Conservation (phyloP, 2,113 vertebrate genomes). For the Xenus cinereus region DNA sequence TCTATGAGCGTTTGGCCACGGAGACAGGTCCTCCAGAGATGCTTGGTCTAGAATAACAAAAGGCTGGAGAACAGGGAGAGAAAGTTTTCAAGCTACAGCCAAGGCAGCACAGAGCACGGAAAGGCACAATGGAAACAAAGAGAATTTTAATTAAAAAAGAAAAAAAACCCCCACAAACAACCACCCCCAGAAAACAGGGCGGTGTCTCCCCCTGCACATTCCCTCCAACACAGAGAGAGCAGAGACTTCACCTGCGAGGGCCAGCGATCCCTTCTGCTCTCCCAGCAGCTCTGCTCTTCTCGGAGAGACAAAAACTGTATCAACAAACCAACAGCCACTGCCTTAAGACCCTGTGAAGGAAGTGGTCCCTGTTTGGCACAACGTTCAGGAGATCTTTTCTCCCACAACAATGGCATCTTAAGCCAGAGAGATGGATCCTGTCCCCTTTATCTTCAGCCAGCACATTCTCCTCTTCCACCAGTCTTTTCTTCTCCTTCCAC, state of each 20-base stretch:
- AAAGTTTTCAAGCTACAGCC: background rate
- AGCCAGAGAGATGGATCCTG: background rate
- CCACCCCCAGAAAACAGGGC: background rate
- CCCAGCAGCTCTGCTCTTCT: background rate
- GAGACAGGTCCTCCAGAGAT: background rate
- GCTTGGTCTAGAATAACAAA: background rate
- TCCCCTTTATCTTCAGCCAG: background rate
- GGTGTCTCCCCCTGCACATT: background rate
- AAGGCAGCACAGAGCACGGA: background rate
- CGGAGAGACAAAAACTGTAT: background rate
- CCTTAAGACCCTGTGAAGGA: background rate
- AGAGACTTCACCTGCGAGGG: background rate
- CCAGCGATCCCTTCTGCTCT: background rate
- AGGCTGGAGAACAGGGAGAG: background rate
- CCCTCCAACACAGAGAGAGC: background rate
- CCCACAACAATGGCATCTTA: background rate
- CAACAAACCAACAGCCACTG: background rate
- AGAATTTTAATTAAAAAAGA: constrained; percentile 49
- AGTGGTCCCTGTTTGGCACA: constrained; percentile 32
- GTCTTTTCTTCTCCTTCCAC: background rate
- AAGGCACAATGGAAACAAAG: constrained; percentile 1
- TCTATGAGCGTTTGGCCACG: background rate
- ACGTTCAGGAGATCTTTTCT: background rate
- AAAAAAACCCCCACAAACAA: background rate
- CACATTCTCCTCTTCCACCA: background rate